A percentile compares a stretch with the other conserved stretches of the same genome.
phyloP scores from a whole-genome alignment of 2,888 invertebrate species.

The Habroteleia sp. region DNA sequence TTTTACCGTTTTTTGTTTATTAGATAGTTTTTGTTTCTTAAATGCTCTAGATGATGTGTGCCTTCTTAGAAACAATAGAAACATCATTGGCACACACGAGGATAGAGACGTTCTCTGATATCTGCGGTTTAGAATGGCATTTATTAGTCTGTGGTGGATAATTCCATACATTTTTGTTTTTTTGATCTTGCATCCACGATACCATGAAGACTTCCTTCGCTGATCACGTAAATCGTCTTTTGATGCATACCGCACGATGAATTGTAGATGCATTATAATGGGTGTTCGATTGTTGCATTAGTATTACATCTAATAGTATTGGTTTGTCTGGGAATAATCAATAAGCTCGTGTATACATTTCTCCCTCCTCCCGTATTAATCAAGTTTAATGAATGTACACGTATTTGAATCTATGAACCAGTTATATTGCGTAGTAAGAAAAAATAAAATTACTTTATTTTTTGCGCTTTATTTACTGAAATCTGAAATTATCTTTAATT shows the following conservation, averaged over 20 bases:
- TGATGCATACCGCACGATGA: conserved; percentile 77
- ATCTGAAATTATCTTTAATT: too few species aligned
- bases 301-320: conserved; percentile 69
- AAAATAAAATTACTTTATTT: too few species aligned
- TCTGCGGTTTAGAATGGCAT: conserved; percentile 37
- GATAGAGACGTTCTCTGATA: conserved; percentile 28
- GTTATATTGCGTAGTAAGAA: conserved; percentile 13
- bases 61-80: conserved; percentile 37
- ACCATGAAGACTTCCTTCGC: conserved; percentile 23
- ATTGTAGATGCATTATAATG: conserved; percentile 79
- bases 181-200: conserved; percentile 5
- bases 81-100: conserved; percentile 19
- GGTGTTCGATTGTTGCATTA: conserved; percentile 72
- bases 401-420: conserved; percentile 26
- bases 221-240: conserved; percentile 74
- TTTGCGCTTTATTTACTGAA: too few species aligned
- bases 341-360: conserved; percentile 38
- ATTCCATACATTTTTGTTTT: conserved; percentile 37
- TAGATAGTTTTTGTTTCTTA: conserved; percentile 14
- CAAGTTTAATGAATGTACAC: conserved; percentile 41
- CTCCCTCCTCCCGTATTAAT: too few species aligned
- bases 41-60: conserved; percentile 28
- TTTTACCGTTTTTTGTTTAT: conserved; percentile 25
- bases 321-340: conserved; percentile 75
- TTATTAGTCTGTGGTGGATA: conserved; percentile 37